phyloP scores from a whole-genome alignment of 2,797 vertebrate species.

The Macrochelys suwanniensis region DNA sequence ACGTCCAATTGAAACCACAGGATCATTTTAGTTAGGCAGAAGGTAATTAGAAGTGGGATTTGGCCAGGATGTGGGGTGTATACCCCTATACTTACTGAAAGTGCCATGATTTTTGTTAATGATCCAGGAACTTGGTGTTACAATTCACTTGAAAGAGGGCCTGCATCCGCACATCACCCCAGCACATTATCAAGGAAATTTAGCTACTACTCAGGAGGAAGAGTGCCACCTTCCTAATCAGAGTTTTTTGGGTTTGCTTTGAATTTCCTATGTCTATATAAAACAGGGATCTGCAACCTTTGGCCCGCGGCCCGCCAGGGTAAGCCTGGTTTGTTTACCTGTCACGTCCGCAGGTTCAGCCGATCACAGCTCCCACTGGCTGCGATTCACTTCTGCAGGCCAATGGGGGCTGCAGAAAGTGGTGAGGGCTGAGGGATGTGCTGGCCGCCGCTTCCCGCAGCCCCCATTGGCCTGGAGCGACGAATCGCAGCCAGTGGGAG shows the following conservation, averaged over 20 bases:
- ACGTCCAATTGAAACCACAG: not conserved
- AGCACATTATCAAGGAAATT: not conserved
- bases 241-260: not conserved
- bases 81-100: not conserved
- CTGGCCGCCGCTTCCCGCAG: too few relatives aligned
- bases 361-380: too few relatives aligned
- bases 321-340: too few relatives aligned
- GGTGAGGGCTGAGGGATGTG: too few relatives aligned
- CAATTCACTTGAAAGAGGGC: not conserved
- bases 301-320: too few relatives aligned
- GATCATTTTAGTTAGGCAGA: not conserved
- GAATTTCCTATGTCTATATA: not conserved
- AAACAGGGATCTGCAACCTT: too few relatives aligned
- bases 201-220: not conserved
- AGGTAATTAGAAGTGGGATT: not conserved
- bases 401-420: too few relatives aligned
- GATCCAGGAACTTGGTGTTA: not conserved
- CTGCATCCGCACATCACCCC: not conserved
- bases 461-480: too few relatives aligned
- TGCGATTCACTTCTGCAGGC: too few relatives aligned
- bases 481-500: too few relatives aligned
- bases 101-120: not conserved
- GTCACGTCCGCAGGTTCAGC: too few relatives aligned
- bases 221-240: not conserved
- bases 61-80: not conserved